phyloP scores from a whole-genome alignment of 2,888 invertebrate species.

The Microctonus aethiopoides region DNA sequence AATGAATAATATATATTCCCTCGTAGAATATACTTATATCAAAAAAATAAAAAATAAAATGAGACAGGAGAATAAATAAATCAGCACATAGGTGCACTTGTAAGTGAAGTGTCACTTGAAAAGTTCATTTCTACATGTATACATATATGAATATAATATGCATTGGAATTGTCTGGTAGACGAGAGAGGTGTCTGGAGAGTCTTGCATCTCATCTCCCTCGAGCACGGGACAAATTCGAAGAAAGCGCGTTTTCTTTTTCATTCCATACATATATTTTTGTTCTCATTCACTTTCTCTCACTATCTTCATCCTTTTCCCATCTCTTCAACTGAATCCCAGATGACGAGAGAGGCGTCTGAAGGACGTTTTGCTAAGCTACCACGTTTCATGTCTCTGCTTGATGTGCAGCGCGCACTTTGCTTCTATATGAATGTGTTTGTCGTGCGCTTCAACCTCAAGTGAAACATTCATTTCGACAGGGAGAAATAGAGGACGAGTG shows the following conservation, averaged over 20 bases:
- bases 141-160: constrained; percentile 27
- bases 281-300: neutral
- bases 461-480: constrained; percentile 41
- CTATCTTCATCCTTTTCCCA: neutral
- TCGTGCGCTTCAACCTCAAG: constrained; percentile 48
- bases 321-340: constrained; percentile 38
- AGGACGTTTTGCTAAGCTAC: constrained; percentile 45
- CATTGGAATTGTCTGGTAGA: constrained; percentile 30
- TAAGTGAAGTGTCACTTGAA: constrained; percentile 23
- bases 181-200: constrained; percentile 27
- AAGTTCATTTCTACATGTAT: constrained; percentile 7
- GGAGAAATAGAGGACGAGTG: constrained; percentile 4
- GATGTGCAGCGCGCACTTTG: constrained; percentile 33
- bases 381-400: constrained; percentile 37
- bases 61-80: constrained; percentile 18
- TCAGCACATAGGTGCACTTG: constrained; percentile 6
- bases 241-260: neutral
- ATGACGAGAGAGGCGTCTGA: constrained; percentile 41
- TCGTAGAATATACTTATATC: neutral
- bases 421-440: constrained; percentile 46
- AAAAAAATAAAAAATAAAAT: neutral
- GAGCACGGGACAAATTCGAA: constrained; percentile 15
- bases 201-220: constrained; percentile 21
- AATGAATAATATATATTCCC: neutral
- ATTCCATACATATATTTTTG: neutral